A percentile compares a stretch with the other conserved stretches of the same genome.
Conservation (phyloP, 1,140 invertebrate genomes). For the Phymorhynchus buccinoides region DNA sequence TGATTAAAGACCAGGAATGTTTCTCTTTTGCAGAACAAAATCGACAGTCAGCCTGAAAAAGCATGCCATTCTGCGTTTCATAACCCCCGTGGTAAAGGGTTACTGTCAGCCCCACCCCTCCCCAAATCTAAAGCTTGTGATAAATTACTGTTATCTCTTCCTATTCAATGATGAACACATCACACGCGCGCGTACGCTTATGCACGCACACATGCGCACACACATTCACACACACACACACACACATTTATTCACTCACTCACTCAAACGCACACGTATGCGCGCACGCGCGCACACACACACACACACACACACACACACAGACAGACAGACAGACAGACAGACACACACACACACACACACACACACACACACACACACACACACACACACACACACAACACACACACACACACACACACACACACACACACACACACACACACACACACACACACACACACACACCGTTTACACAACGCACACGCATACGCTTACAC, state of each 20-base stretch:
- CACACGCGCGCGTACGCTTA: background rate
- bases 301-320: conserved; percentile 29
- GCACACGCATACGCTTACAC: conserved; percentile 19
- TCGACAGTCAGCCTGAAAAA: no score
- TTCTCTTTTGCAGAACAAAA: no score
- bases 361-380: conserved; percentile 3
- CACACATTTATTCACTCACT: background rate
- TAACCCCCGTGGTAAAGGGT: no score
- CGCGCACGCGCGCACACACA: background rate
- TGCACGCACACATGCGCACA: background rate
- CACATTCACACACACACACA: background rate
- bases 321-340: background rate
- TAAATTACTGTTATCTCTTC: no score
- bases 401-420: background rate
- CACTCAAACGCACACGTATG: background rate
- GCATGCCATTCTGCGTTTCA: no score
- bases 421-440: conserved; percentile 19
- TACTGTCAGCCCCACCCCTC: no score
- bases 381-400: conserved; percentile 17
- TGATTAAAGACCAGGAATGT: no score
- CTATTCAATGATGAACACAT: no score
- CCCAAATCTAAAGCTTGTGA: no score
- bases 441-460: conserved; percentile 25
- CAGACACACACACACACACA: conserved; percentile 22
- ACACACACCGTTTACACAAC: conserved; percentile 12